phyloP scores from a whole-genome alignment of 2,888 invertebrate species.

The Noctuana brunneofusca region DNA sequence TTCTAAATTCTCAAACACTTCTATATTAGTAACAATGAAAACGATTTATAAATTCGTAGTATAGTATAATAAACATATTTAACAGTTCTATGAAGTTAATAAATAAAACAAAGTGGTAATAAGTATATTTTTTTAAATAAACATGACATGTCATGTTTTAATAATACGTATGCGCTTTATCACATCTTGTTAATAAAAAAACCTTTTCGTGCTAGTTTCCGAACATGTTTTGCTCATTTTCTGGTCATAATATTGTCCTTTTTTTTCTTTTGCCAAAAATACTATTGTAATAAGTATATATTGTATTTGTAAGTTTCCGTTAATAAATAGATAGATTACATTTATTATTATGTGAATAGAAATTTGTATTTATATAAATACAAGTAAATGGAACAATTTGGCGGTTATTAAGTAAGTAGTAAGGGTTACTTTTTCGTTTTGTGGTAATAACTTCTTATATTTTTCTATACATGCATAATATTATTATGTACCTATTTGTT shows the following conservation, averaged over 20 bases:
- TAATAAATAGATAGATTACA: background rate
- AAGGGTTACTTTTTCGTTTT: too few relatives aligned
- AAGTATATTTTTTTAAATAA: background rate
- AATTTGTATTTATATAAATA: too few relatives aligned
- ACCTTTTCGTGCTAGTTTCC: background rate
- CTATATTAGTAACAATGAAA: background rate
- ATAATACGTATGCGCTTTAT: background rate
- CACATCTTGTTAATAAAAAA: background rate
- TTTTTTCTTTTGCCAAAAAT: slow-evolving; percentile 7
- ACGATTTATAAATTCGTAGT: background rate
- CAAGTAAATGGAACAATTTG: too few relatives aligned
- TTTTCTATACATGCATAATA: too few relatives aligned
- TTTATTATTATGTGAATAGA: background rate
- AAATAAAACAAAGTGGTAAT: background rate
- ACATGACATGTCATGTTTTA: background rate
- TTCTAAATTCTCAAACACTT: background rate
- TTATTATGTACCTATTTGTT: too few relatives aligned
- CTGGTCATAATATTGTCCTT: slow-evolving; percentile 13
- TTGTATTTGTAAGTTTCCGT: slow-evolving; percentile 6
- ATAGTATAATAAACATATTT: background rate
- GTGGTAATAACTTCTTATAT: too few relatives aligned
- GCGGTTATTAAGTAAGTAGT: too few relatives aligned
- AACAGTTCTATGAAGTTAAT: background rate
- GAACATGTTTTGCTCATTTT: background rate
- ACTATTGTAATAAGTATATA: slow-evolving; percentile 4